Percentiles rank a stretch among this genome's conserved stretches.
Evolutionary conservation across 2,113 vertebrate genomes (phyloP).

Genomic region (Pituophis catenifer): DNA sequence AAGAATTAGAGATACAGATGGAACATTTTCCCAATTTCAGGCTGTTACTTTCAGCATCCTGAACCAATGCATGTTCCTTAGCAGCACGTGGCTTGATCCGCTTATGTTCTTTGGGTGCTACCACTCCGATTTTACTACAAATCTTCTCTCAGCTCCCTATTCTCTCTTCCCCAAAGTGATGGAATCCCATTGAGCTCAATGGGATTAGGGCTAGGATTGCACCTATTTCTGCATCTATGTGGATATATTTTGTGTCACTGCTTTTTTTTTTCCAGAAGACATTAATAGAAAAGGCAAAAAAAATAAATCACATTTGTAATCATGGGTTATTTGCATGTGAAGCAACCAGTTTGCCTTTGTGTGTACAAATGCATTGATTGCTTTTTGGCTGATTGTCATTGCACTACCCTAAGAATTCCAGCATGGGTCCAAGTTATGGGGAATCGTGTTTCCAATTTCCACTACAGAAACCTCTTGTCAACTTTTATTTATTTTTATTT

Average conservation of each 20-base stretch:
- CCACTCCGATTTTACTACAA: neutral
- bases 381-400: neutral
- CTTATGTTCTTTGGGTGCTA: neutral
- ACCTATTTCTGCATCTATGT: neutral
- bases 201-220: too few relatives aligned
- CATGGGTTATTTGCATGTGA: neutral
- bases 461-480: neutral
- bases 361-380: neutral
- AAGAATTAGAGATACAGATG: neutral
- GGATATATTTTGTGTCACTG: neutral
- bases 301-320: neutral
- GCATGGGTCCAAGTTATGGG: neutral
- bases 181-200: neutral
- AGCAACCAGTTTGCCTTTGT: neutral
- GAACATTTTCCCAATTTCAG: neutral
- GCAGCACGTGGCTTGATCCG: too few relatives aligned
- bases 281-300: neutral
- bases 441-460: too few relatives aligned
- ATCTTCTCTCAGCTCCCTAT: accelerated
- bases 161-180: neutral
- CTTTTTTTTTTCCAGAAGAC: neutral
- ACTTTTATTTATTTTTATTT: too few relatives aligned
- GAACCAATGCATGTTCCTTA: neutral
- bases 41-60: neutral
- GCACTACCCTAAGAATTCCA: neutral